Conservation (phyloP, 2,113 vertebrate species). For the Pandion haliaetus region DNA sequence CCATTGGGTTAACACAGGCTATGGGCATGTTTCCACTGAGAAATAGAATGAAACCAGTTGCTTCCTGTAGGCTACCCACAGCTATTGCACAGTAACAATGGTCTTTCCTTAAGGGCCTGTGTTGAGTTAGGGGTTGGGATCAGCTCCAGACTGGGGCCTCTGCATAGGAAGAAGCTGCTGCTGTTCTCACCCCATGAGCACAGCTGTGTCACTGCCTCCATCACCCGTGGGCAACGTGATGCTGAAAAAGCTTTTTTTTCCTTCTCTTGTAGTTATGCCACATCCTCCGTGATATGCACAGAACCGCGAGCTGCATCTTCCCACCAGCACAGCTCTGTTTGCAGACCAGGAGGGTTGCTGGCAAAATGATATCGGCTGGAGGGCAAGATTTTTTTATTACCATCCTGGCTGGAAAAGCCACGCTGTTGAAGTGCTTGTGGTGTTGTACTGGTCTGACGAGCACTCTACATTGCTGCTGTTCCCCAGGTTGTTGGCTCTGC, state of each 20-base stretch:
- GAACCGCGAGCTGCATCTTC: background rate
- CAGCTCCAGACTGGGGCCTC: background rate
- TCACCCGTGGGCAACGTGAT: background rate
- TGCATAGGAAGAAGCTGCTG: background rate
- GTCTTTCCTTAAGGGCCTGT: background rate
- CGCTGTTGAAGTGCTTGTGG: background rate
- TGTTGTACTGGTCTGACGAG: background rate
- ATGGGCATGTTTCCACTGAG: background rate
- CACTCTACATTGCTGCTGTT: background rate
- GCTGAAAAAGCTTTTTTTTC: background rate
- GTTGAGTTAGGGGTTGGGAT: background rate
- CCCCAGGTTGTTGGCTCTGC: background rate
- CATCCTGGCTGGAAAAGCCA: background rate
- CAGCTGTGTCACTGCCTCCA: background rate
- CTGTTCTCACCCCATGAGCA: fast-evolving
- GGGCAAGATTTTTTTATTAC: background rate
- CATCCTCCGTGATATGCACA: background rate
- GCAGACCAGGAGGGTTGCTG: background rate
- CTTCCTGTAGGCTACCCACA: background rate
- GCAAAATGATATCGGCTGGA: fast-evolving
- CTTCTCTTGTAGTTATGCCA: background rate
- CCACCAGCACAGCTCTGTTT: background rate
- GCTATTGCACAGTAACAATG: background rate
- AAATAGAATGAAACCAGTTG: background rate
- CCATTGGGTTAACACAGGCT: background rate